These are phyloP conservation scores for Phycodurus eques DNA, from an alignment of 2,113 vertebrate species.

Conservation along the genomic window DNA sequence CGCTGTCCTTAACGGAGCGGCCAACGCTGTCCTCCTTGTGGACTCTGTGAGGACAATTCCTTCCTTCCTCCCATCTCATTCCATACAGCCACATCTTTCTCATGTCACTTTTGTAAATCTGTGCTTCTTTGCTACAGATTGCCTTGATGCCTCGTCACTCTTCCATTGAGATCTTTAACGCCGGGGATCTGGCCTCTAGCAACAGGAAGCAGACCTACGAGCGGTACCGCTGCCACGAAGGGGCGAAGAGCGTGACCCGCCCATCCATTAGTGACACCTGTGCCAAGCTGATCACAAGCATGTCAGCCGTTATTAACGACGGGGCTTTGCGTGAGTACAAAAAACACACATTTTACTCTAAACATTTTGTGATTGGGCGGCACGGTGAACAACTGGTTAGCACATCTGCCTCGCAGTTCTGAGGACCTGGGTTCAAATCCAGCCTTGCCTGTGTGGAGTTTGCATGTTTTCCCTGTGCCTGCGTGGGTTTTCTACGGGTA, in stretches of 20 bases:
- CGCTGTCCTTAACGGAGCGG: conserved; percentile 62
- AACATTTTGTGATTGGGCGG: neutral
- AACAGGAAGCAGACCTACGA: conserved; percentile 82
- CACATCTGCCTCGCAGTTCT: too few species aligned
- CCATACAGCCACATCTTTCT: neutral
- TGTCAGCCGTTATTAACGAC: conserved; percentile 83
- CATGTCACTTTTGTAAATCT: neutral
- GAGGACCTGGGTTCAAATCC: too few species aligned
- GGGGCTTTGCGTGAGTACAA: conserved; percentile 85
- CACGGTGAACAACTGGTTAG: too few species aligned
- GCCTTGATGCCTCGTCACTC: conserved; percentile 84
- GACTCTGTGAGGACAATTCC: conserved; percentile 82
- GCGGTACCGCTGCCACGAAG: conserved; percentile 85
- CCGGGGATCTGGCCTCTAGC: conserved; percentile 77
- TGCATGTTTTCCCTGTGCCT: too few species aligned
- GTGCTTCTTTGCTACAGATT: conserved; percentile 67
- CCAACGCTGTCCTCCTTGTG: conserved; percentile 75
- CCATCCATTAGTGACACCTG: conserved; percentile 78
- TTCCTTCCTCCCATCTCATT: neutral
- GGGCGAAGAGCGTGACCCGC: conserved; percentile 71
- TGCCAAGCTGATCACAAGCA: conserved; percentile 82
- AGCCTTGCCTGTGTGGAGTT: too few species aligned
- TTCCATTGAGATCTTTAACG: conserved; percentile 89
- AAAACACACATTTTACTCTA: neutral
- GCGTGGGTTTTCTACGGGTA: too few species aligned